Conservation (phyloP, 2,888 invertebrate species). For the Lamproptera curius region DNA sequence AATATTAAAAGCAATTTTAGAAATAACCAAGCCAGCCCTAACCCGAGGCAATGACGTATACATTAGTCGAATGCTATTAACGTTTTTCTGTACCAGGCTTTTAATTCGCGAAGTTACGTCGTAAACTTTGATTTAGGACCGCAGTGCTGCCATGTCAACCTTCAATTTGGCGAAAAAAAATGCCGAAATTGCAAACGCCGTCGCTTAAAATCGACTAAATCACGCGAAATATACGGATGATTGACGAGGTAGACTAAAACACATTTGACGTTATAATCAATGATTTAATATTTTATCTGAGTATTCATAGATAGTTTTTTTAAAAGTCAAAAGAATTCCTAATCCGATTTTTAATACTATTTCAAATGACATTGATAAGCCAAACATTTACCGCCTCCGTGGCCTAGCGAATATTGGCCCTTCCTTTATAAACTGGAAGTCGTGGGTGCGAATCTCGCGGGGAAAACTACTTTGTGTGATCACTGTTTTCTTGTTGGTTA, state of each 20-base stretch:
- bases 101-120: conserved; percentile 24
- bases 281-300: conserved; percentile 8
- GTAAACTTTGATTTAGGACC: conserved; percentile 24
- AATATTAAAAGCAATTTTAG: not conserved
- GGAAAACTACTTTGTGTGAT: too few species aligned
- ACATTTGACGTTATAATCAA: conserved; percentile 4
- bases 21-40: not conserved
- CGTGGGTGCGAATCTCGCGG: too few species aligned
- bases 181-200: not conserved
- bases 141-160: conserved; percentile 25
- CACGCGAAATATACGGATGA: conserved; percentile 10
- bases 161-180: conserved; percentile 23
- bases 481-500: too few species aligned
- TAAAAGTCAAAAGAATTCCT: too few species aligned
- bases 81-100: conserved; percentile 1
- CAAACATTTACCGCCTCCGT: too few species aligned
- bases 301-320: too few species aligned
- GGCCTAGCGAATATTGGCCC: too few species aligned
- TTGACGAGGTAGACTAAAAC: conserved; percentile 7
- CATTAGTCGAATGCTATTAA: not conserved
- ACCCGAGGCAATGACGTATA: conserved; percentile 1
- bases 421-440: too few species aligned
- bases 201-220: conserved; percentile 14
- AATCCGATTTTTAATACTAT: too few species aligned
- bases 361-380: too few species aligned